Conservation (phyloP, 2,797 vertebrate species). For the Nyctibius grandis region DNA sequence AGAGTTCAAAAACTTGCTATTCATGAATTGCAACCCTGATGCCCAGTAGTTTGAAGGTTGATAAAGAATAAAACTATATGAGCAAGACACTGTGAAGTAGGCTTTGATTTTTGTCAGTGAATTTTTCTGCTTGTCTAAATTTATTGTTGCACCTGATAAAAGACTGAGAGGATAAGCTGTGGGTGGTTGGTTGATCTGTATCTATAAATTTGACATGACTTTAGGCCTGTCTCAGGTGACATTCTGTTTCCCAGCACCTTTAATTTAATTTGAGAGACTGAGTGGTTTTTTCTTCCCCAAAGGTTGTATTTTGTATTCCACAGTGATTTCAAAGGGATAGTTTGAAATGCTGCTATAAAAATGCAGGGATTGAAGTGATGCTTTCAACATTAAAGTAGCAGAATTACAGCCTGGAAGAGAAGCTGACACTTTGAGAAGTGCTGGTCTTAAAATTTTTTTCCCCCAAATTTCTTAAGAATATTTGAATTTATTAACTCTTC, state of each 20-base stretch:
- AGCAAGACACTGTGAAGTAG: not conserved
- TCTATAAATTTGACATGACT: not conserved
- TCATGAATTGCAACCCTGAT: not conserved
- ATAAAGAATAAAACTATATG: not conserved
- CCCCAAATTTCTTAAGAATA: not conserved
- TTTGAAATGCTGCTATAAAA: not conserved
- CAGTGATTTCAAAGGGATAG: not conserved
- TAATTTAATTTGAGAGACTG: not conserved
- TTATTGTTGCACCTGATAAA: not conserved
- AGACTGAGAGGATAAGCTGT: not conserved
- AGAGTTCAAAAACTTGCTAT: not conserved
- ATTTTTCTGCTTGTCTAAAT: not conserved
- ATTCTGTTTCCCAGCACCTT: not conserved
- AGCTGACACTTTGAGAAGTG: not conserved
- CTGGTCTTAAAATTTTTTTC: not conserved
- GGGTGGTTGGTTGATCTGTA: not conserved
- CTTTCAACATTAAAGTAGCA: not conserved
- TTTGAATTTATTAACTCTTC: not conserved
- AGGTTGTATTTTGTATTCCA: not conserved
- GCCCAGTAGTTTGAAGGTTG: not conserved
- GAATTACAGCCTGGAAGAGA: not conserved
- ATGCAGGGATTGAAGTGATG: not conserved
- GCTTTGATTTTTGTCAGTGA: not conserved
- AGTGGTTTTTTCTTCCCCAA: not conserved
- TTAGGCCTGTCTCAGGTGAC: not conserved